Evolutionary conservation across 2,113 vertebrate species (phyloP).

Genomic region (Muntiacus muntjak): DNA sequence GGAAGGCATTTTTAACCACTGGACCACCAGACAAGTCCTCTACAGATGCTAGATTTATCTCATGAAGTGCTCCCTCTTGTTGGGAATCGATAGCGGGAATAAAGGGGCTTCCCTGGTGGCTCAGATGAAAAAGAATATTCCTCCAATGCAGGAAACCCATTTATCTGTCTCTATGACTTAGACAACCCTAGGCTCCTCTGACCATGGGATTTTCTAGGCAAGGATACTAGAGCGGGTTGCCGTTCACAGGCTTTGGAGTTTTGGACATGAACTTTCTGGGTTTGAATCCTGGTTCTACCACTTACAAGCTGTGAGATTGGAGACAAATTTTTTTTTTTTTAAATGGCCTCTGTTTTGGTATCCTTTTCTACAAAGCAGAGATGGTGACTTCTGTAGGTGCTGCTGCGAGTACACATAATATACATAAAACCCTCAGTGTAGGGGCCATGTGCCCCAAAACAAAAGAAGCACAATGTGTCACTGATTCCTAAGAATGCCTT

Average conservation of each 20-base stretch:
- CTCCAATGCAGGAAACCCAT: background rate
- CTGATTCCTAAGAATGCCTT: background rate
- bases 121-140: background rate
- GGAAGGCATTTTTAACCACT: background rate
- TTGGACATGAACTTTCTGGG: background rate
- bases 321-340: background rate
- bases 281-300: background rate
- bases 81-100: background rate
- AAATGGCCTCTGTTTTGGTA: background rate
- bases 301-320: background rate
- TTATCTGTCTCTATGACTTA: background rate
- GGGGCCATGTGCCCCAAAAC: background rate
- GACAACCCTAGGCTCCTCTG: background rate
- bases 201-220: background rate
- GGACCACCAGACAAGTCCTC: background rate
- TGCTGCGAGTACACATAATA: background rate
- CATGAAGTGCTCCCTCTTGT: accelerated
- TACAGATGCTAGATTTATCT: background rate
- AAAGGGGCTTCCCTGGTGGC: background rate
- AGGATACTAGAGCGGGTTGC: background rate
- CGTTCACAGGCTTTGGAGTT: background rate
- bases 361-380: background rate
- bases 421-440: background rate
- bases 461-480: background rate
- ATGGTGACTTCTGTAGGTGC: background rate